Evolutionary conservation across 2,888 invertebrate species (phyloP), one percentile per base, ranked within the genome.

Genomic region (Disparrhopalites patrizii): DNA sequence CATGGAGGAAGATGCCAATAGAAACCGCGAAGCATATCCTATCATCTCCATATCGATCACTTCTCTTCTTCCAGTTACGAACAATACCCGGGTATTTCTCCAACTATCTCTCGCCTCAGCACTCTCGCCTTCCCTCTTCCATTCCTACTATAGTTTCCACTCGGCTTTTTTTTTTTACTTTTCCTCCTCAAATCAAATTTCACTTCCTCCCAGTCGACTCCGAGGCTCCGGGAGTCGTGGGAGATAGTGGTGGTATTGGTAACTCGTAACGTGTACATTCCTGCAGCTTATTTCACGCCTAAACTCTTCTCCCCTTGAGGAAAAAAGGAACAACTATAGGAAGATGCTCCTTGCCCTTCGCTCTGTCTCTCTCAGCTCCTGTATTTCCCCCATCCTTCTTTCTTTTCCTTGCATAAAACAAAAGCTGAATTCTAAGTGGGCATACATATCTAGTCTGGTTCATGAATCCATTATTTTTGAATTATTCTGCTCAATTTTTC

Each of bases 11-110:
- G 63, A 58, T 38, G 57, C 43, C 15, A 30, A 55, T 61, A 38
- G 68, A 68, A 68, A 62, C 60, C 63, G 56, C 65, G 55, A 50
- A 40, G 65, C 57, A 68, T 50, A 63, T 57, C 65, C 57, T 66
- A 69, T 69, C 66, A 69, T 67, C 67, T 65, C 60, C 69, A 31
- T 65, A 69, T 69, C 67, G 64, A 69, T 69, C 69, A 66, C 65
- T 56, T 63, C 65, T 67, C 58, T 52, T 33, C 54, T 51, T 61
- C 55, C 57, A 66, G 38, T 62, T 68, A 57, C 67, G 30, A 52
- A 55, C 64, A 56, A 50, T 64, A 64, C 47, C 63, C 55, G 65
- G 57, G 43, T 60, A 65, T 65, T 60, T 58, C 56, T 65, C 64
- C 51, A 61, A 55, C 64, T 64, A 64, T 67, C 68, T 62, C 43